Evolutionary conservation across 2,797 vertebrate genomes (phyloP), one percentile per base, ranked within the genome.

Genomic region (Sebastes hopkinsi): DNA sequence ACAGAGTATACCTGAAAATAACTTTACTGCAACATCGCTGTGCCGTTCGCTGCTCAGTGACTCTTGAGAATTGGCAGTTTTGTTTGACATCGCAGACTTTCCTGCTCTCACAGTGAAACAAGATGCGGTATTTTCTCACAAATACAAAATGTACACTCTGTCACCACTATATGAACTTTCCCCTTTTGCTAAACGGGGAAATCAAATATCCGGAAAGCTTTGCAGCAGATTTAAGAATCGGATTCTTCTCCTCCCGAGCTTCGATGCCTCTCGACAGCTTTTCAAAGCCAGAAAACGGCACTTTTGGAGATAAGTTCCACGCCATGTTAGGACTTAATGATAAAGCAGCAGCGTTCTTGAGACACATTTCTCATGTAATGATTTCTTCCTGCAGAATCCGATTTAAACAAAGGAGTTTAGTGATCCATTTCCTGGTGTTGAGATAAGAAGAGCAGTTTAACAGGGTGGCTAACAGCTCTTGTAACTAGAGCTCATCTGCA

Each of bases 401-500:
- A 85, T 89, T 90, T 50, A 89, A 89, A 88, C 84, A 77, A 83
- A 90, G 72, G n/a, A 81, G 76, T 86, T 84, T 77, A 88, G 84
- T 69, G 84, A 92, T 91, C 81, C 83, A 73, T 89, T 87, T 91
- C 87, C 83, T 72, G 78, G 75, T 83, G 83, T 83, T 88, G 56
- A 82, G 87, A 89, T 88, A 89, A 88, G 75, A 73, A 25, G 73
- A 80, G 76, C 69, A 72, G 79, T 88, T 85, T 79, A 88, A 88
- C 87, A 59, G 69, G 79, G 61, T 62, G 68, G 88, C 86, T 75
- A 87, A 86, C 69, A 42, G 81, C 88, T 86, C 69, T 55, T 75
- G 68, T 78, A 85, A 81, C 80, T 62, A 60, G 38, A 82, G 82
- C 88, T 92, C 89, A 89, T 91, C 87, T 85, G 86, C 55, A 87